Percentiles rank a stretch among this genome's conserved stretches.
These are phyloP conservation scores for Erethizon dorsatum DNA, from an alignment of 2,797 vertebrate genomes.

Conservation along the genomic window DNA sequence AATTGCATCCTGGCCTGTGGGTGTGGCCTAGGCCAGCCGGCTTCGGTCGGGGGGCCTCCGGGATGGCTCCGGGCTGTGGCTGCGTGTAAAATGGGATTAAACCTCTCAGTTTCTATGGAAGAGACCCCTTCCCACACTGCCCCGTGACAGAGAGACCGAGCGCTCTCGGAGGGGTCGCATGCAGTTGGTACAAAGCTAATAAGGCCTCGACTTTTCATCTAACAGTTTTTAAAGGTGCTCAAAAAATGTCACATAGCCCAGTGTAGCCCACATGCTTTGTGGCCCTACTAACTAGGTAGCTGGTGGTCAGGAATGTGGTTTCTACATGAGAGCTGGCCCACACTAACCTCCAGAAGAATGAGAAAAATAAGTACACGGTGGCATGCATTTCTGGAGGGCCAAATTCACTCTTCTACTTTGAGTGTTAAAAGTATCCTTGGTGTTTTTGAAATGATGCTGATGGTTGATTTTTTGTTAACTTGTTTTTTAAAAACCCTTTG, in stretches of 20 bases:
- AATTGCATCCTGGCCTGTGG: neutral
- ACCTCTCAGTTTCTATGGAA: neutral
- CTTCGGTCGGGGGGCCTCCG: neutral
- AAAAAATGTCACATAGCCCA: slow-evolving; percentile 13
- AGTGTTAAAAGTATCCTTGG: slow-evolving; percentile 18
- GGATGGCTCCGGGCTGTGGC: neutral
- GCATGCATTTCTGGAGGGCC: slow-evolving; percentile 10
- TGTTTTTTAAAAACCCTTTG: neutral
- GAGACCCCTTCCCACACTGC: neutral
- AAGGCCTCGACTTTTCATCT: slow-evolving; percentile 39
- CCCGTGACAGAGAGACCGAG: neutral
- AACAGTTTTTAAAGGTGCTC: slow-evolving; percentile 42
- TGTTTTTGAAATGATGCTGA: neutral
- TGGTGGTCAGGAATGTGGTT: neutral
- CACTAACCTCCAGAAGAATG: slow-evolving; percentile 17
- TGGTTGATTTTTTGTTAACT: neutral
- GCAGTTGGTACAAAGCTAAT: slow-evolving; percentile 54
- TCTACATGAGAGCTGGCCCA: neutral
- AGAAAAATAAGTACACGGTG: slow-evolving; percentile 25
- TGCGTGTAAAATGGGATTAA: neutral
- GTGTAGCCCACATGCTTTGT: neutral
- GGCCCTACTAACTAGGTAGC: neutral
- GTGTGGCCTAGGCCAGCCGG: no score
- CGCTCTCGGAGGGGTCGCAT: neutral
- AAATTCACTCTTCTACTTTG: slow-evolving; percentile 52